A percentile compares a stretch with the other conserved stretches of the same genome.
These are phyloP conservation scores for Forbesichthys agassizii DNA, from an alignment of 2,113 vertebrate genomes.

Conservation along the genomic window DNA sequence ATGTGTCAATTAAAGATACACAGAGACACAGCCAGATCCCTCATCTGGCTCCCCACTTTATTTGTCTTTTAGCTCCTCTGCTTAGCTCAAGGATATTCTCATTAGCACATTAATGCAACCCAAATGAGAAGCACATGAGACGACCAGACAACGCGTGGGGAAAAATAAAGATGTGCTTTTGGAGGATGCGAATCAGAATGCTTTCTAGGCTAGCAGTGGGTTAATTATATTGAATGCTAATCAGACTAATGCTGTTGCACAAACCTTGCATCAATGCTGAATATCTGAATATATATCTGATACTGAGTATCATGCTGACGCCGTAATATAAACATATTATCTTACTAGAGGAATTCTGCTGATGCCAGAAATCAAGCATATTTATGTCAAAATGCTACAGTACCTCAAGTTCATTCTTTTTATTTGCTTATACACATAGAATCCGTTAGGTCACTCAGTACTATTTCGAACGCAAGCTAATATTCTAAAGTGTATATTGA, in stretches of 20 bases:
- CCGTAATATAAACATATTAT: background rate
- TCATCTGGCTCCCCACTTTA: constrained; percentile 54
- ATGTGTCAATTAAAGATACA: constrained; percentile 79
- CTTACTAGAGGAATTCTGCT: background rate
- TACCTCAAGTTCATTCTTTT: too few species aligned
- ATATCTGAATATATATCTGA: too few species aligned
- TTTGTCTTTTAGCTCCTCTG: constrained; percentile 61
- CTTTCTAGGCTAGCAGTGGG: constrained; percentile 5
- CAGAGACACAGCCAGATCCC: constrained; percentile 58
- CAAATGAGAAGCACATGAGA: constrained; percentile 65
- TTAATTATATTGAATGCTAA: background rate
- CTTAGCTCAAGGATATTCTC: constrained; percentile 75
- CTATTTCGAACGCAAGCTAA: background rate
- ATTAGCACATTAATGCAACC: constrained; percentile 75
- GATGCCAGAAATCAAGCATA: too few species aligned
- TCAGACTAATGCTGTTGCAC: constrained; percentile 8
- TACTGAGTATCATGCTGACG: background rate
- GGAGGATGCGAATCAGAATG: constrained; percentile 19
- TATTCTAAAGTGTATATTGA: background rate
- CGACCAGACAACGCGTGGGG: constrained; percentile 32
- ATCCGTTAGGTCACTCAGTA: too few species aligned
- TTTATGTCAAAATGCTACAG: too few species aligned
- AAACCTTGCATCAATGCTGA: too few species aligned
- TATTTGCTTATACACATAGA: too few species aligned
- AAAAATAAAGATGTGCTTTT: constrained; percentile 52